Evolutionary conservation across 2,113 vertebrate species (phyloP).

Genomic region (Prinia subflava): DNA sequence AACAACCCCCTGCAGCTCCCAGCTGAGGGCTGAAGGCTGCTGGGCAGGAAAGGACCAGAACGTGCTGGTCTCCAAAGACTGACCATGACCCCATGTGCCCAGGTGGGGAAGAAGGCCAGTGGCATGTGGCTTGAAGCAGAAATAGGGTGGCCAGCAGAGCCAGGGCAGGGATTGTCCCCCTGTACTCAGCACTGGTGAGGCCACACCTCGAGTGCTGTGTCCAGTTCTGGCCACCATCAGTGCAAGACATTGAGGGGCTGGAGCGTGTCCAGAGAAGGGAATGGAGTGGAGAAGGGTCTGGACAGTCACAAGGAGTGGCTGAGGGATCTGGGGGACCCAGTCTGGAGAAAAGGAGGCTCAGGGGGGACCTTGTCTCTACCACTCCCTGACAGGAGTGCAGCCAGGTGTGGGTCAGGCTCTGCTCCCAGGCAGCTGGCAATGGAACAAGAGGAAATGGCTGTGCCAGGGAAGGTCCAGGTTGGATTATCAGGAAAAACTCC

Average conservation of each 20-base stretch:
- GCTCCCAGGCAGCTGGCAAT: background rate
- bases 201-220: background rate
- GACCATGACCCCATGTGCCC: background rate
- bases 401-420: background rate
- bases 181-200: fast-evolving
- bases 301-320: background rate
- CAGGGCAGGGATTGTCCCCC: background rate
- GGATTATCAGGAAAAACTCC: background rate
- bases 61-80: background rate
- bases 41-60: fast-evolving
- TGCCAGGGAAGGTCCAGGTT: background rate
- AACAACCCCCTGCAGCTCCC: background rate
- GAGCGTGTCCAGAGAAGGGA: background rate
- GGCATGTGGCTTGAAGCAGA: background rate
- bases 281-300: fast-evolving
- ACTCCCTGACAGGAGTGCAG: background rate
- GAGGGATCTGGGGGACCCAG: background rate
- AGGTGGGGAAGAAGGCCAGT: background rate
- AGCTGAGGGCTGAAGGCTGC: background rate
- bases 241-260: background rate
- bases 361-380: background rate
- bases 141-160: background rate
- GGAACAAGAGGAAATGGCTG: background rate
- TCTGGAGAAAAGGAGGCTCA: background rate
- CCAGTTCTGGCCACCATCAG: background rate